These are phyloP conservation scores for Pristionchus mayeri DNA, from an alignment of 2,888 invertebrate species.

Conservation along the genomic window DNA sequence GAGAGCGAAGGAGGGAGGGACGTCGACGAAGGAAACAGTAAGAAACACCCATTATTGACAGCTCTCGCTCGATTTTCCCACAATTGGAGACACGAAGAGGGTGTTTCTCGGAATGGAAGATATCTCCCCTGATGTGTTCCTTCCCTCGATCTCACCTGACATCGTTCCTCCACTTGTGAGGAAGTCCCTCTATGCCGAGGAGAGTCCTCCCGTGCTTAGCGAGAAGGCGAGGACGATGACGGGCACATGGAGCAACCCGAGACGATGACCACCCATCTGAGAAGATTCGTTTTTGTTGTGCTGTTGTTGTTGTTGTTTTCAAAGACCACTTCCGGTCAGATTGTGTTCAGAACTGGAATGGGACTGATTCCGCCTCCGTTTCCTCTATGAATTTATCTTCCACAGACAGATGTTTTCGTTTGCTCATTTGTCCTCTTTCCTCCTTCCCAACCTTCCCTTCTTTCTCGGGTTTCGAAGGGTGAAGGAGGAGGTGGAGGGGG, in stretches of 20 bases:
- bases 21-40: neutral
- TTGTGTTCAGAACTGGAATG: no score
- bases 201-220: conserved; percentile 35
- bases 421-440: neutral
- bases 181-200: neutral
- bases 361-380: neutral
- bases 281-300: no score
- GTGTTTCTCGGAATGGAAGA: neutral
- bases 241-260: neutral
- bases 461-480: neutral
- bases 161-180: conserved; percentile 25
- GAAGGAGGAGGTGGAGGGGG: no score
- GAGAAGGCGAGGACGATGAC: conserved; percentile 36
- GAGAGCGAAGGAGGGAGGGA: no score
- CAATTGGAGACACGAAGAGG: neutral
- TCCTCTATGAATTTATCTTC: neutral
- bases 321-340: neutral
- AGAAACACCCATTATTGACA: neutral
- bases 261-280: conserved; percentile 39
- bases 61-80: neutral
- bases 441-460: neutral
- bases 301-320: neutral
- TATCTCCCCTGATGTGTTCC: no score
- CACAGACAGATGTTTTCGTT: conserved; percentile 1
- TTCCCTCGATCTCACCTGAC: conserved; percentile 30